Evolutionary conservation across 2,888 invertebrate genomes (phyloP).

Genomic region (Adelognathus sp.): DNA sequence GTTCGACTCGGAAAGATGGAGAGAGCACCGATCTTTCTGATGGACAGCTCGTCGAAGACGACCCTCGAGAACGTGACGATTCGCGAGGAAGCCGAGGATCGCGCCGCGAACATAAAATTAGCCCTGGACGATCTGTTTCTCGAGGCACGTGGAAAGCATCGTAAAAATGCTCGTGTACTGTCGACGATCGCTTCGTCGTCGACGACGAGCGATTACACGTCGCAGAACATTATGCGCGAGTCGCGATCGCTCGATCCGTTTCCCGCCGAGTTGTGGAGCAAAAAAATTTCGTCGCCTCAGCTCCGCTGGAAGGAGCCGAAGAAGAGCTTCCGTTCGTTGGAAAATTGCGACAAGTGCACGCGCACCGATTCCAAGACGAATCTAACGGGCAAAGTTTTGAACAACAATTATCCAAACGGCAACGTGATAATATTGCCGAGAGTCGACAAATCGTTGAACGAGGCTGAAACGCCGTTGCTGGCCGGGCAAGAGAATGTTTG

Average conservation of each 20-base stretch:
- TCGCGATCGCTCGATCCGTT: slow-evolving; percentile 87
- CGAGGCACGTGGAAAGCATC: slow-evolving; percentile 68
- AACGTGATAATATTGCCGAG: slow-evolving; percentile 80
- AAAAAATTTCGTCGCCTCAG: slow-evolving; percentile 73
- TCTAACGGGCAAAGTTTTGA: slow-evolving; percentile 81
- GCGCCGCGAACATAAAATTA: slow-evolving; percentile 73
- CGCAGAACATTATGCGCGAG: slow-evolving; percentile 82
- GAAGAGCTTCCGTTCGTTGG: slow-evolving; percentile 81
- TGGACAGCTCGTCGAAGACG: slow-evolving; percentile 82
- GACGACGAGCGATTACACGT: slow-evolving; percentile 77
- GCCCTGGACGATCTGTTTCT: slow-evolving; percentile 76
- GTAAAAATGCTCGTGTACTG: slow-evolving; percentile 81
- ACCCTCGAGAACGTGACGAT: slow-evolving; percentile 80
- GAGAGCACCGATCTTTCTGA: slow-evolving; percentile 82
- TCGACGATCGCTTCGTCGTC: slow-evolving; percentile 86
- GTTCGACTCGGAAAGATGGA: slow-evolving; percentile 77
- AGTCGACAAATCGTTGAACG: slow-evolving; percentile 70
- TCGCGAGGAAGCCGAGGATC: slow-evolving; percentile 71
- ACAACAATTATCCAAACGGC: slow-evolving; percentile 84
- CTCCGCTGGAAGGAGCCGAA: slow-evolving; percentile 72
- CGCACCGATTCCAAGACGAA: slow-evolving; percentile 80
- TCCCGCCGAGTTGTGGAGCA: slow-evolving; percentile 78
- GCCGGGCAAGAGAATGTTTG: slow-evolving; percentile 78
- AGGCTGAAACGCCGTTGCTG: slow-evolving; percentile 81
- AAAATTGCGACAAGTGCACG: slow-evolving; percentile 82